Evolutionary conservation across 2,113 vertebrate genomes (phyloP).

Genomic region (Limanda limanda): DNA sequence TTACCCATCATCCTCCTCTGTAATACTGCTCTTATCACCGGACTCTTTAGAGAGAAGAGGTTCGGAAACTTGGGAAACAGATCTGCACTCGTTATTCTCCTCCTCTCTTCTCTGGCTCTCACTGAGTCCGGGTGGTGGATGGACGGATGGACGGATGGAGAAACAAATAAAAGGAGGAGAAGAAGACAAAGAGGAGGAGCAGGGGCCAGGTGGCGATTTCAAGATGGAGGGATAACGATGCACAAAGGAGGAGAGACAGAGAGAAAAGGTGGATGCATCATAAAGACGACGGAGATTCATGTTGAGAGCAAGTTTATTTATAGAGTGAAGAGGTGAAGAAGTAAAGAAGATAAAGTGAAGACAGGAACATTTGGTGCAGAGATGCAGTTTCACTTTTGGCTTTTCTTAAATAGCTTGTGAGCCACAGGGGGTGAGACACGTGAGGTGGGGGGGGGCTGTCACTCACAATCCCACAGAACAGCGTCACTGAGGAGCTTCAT

Average conservation of each 20-base stretch:
- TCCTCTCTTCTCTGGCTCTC: neutral
- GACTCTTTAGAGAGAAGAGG: conserved; percentile 44
- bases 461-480: too few relatives aligned
- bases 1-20: conserved; percentile 66
- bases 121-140: neutral
- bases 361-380: neutral
- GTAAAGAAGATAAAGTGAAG: too few relatives aligned
- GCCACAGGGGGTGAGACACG: neutral
- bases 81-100: neutral
- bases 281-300: too few relatives aligned
- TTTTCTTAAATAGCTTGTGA: neutral
- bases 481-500: too few relatives aligned
- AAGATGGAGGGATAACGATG: neutral
- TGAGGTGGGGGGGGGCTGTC: too few relatives aligned
- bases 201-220: too few relatives aligned
- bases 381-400: neutral
- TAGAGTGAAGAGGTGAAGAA: too few relatives aligned
- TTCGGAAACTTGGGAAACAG: conserved; percentile 34
- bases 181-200: neutral
- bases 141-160: neutral
- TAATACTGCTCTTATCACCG: conserved; percentile 55
- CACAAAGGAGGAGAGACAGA: too few relatives aligned
- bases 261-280: too few relatives aligned
- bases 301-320: neutral
- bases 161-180: neutral